These are phyloP conservation scores for Lethenteron camtschaticum DNA, from an alignment of 2,113 vertebrate species.

Conservation along the genomic window DNA sequence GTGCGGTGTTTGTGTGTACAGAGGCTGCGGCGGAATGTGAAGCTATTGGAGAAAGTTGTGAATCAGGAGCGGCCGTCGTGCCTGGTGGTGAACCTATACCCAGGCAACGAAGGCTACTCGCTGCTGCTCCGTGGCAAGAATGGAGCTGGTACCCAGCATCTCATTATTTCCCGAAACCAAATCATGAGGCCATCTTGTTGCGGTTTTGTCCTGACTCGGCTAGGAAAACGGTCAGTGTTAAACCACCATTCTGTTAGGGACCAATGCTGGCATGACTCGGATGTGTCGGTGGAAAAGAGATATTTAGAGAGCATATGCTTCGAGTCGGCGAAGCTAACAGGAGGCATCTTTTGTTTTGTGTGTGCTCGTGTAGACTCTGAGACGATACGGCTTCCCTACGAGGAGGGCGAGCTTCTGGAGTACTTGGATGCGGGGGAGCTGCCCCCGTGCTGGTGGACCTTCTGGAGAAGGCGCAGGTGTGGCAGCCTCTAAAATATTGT, in stretches of 20 bases:
- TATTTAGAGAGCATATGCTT: too few species aligned
- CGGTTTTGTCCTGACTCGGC: too few species aligned
- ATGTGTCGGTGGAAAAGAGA: too few species aligned
- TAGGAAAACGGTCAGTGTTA: too few species aligned
- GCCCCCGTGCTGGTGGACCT: slow-evolving; percentile 89
- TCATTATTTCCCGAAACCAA: too few species aligned
- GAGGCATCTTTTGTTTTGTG: background rate
- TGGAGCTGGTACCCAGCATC: slow-evolving; percentile 50
- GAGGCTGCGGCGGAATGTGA: slow-evolving; percentile 97
- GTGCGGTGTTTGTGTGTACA: slow-evolving; percentile 19
- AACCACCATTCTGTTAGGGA: too few species aligned
- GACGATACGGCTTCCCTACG: slow-evolving; percentile 87
- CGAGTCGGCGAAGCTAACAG: too few species aligned
- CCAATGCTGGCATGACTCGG: too few species aligned
- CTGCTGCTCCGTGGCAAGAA: slow-evolving; percentile 98
- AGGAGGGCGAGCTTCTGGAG: slow-evolving; percentile 83
- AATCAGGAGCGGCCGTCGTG: slow-evolving; percentile 81
- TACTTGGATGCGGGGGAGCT: slow-evolving; percentile 90
- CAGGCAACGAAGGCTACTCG: slow-evolving; percentile 93
- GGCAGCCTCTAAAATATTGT: slow-evolving; percentile 7
- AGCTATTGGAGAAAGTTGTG: slow-evolving; percentile 89
- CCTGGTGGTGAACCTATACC: slow-evolving; percentile 88
- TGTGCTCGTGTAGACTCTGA: slow-evolving; percentile 57
- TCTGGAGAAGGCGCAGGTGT: slow-evolving; percentile 92
- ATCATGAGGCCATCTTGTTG: too few species aligned